Conservation (phyloP, 2,888 invertebrate species). For the Sminthurinus aureus region DNA sequence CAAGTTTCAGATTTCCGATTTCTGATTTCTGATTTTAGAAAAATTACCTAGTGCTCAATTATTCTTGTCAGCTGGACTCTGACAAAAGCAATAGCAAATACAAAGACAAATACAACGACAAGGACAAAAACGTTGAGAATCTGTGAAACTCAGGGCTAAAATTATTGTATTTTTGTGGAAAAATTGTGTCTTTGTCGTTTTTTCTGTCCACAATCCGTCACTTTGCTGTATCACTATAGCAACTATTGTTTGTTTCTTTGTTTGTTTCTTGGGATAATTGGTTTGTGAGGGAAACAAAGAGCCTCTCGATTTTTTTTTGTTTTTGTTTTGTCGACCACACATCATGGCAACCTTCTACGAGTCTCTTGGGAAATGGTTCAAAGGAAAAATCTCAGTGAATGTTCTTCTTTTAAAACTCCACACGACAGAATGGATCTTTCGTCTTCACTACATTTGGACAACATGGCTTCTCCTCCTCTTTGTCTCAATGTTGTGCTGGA, state of each 20-base stretch:
- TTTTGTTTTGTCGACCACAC: background rate
- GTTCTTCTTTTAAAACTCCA: conserved; percentile 34
- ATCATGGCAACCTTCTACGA: conserved; percentile 23
- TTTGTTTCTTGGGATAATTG: background rate
- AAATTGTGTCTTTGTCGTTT: no score
- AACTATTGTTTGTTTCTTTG: background rate
- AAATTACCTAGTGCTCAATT: no score
- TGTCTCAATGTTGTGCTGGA: conserved; percentile 52
- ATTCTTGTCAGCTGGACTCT: no score
- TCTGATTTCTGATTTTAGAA: no score
- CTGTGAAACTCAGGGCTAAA: no score
- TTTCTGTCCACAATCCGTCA: no score
- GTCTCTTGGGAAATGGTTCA: conserved; percentile 23
- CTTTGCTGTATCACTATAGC: no score
- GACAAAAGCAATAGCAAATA: no score
- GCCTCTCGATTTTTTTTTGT: background rate
- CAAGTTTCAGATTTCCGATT: no score
- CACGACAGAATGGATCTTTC: conserved; percentile 57
- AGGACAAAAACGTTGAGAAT: no score
- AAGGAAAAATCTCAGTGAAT: conserved; percentile 30
- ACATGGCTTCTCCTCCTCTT: conserved; percentile 50
- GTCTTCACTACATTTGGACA: conserved; percentile 54
- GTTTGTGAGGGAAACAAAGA: background rate
- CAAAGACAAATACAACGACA: no score
- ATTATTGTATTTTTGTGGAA: no score